Evolutionary conservation across 2,888 invertebrate species (phyloP), one percentile per base, ranked within the genome.

Genomic region (Shargacucullia verbasci): DNA sequence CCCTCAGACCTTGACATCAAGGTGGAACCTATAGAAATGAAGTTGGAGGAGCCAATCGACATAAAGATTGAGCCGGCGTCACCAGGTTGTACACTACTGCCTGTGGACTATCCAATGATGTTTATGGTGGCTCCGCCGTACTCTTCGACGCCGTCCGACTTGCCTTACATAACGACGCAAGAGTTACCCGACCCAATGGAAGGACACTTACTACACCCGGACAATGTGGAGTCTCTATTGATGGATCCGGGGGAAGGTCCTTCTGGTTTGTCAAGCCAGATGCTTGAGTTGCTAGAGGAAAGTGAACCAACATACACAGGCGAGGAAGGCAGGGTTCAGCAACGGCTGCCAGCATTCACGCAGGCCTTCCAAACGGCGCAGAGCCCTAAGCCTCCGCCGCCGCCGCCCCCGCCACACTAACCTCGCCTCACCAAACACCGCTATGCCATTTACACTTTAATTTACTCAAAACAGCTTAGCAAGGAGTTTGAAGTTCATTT

Each of bases 331-430:
- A 83, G 87, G 37, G 73, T 73, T 43, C 90, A 85, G 77, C 84
- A 79, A 48, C 60, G 92, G 53, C 69, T 94, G 78, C 94, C 94
- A 8, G 93, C 93, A 0, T 94, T 94, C 78, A 92, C 91, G 54
- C 92, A 94, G 80, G 92, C 91, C 38, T 94, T 94, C 78, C 93
- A 92, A 72, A 92, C 92, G 13, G 87, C 91, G 57, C 93, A 92
- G 81, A 92, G 90, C 49, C 88, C 94, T 3, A 94, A 91, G 70
- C 94, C 92, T 27, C 94, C 94, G 45, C 92, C 92, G 45, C 94
- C 92, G 39, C 89, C 89, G 27, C 90, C 91, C 14, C 90, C 89
- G 60, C 92, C 93, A 9, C 92, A 91, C 82, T 92, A 91, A 81
- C 80, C 73, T 70, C 72, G 61, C 70, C 67, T 64, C 63, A 49